Base-by-base conservation (phyloP, 2,888 invertebrate species). In the Phoronis australis region DNA sequence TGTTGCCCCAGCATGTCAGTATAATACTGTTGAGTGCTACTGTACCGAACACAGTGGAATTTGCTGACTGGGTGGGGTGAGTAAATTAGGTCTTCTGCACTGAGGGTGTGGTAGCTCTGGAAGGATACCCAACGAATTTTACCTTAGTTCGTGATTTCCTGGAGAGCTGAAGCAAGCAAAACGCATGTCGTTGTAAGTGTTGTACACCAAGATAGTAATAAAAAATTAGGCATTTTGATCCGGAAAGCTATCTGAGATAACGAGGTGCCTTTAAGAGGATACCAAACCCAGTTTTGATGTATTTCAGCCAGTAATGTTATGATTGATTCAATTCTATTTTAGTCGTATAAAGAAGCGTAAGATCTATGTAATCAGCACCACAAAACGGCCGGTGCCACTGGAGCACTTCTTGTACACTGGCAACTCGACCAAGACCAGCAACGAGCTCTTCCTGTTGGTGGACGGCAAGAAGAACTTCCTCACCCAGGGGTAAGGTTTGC, bases 21-120 rank as follows among this genome's bases (percentile, higher is more conserved):
- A 93, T 99, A 54, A 93, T 99, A 26, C 87, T 99, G 85, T 79
- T 99, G 39, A 95, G 94, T 71, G 99, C 99, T 0, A 99, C 99
- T 0, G 97, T 97, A 23, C 97, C 97, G 0, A 99, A 99, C 76
- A 89, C 93, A 0, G 80, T 92, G 54, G 90, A 96, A 76, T 92
- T 99, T 79, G 99, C 99, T 37, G 80, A 79, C 52, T 82, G 82
- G 82, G 78, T 82, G 38, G 82, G 82, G 80, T 81, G 61, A 61
- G 76, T 60, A 12, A 47, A 1, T 31, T 50, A 21, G 25, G 27
- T 40, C 18, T 22, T 6, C 6, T 15, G 5, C n/a, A 15, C 12
- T n/a, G n/a, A n/a, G n/a, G n/a, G n/a, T n/a, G n/a, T n/a, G n/a
- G n/a, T n/a, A n/a, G n/a, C n/a, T n/a, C n/a, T n/a, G n/a, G n/a